Evolutionary conservation across 2,888 invertebrate species (phyloP).

Genomic region (Plagodis pulveraria): DNA sequence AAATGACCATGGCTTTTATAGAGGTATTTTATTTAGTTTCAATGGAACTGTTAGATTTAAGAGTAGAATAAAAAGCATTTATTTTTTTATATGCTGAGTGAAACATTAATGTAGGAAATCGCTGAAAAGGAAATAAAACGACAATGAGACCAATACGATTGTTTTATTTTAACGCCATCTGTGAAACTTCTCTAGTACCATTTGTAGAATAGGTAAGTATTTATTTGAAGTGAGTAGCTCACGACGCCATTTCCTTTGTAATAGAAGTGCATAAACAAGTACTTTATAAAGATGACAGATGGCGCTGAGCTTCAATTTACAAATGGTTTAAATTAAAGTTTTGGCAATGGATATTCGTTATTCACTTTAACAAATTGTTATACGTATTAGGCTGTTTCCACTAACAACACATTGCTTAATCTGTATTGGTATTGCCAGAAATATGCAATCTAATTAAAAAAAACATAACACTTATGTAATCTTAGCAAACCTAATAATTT

Average conservation of each 20-base stretch:
- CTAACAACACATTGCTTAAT: too few relatives aligned
- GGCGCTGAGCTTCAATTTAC: not conserved
- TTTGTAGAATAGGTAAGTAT: too few relatives aligned
- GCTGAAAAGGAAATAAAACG: conserved; percentile 28
- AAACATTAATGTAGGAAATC: conserved; percentile 25
- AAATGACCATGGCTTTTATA: not conserved
- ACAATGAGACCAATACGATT: conserved; percentile 27
- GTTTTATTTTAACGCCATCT: conserved; percentile 33
- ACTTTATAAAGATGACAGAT: not conserved
- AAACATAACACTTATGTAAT: too few relatives aligned
- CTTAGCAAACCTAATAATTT: too few relatives aligned
- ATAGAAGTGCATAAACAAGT: not conserved
- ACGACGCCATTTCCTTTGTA: too few relatives aligned
- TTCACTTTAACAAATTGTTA: too few relatives aligned
- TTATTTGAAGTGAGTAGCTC: too few relatives aligned
- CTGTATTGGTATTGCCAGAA: too few relatives aligned
- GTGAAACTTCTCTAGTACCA: not conserved
- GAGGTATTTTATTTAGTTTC: not conserved
- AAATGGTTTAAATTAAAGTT: too few relatives aligned
- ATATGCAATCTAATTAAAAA: too few relatives aligned
- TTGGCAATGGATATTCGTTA: too few relatives aligned
- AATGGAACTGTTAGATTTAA: conserved; percentile 16
- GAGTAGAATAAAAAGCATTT: conserved; percentile 10
- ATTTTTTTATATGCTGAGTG: conserved; percentile 13
- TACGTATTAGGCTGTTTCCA: too few relatives aligned